Conservation (phyloP, 92 coral and sea anemone species). For the Parazoanthus atlanticus region DNA sequence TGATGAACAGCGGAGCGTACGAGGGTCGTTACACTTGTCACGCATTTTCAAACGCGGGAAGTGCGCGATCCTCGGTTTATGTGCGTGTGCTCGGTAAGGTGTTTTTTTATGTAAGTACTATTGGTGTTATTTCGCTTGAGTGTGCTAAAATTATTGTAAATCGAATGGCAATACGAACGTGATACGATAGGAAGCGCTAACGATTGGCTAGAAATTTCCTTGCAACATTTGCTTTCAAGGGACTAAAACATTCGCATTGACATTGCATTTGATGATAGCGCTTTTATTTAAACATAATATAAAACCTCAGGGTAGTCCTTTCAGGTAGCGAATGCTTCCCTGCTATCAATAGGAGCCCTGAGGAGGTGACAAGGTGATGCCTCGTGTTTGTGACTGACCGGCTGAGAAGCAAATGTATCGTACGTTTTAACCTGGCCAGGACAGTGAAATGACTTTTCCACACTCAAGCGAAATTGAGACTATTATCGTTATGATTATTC, state of each 20-base stretch:
- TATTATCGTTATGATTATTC: no score
- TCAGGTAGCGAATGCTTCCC: no score
- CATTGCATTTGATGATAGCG: no score
- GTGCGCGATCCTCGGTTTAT: constrained; percentile 17
- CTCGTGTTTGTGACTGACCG: not conserved
- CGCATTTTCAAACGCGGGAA: constrained; percentile 37
- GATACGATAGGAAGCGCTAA: not conserved
- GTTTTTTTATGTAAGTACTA: no score
- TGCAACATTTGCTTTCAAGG: not conserved
- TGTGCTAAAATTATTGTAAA: not conserved
- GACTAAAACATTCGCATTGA: not conserved
- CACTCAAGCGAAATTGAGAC: no score
- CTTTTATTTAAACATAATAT: no score
- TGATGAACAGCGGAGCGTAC: constrained; percentile 51
- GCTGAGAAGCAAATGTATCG: no score
- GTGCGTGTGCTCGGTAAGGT: constrained; percentile 53
- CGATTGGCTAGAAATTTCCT: not conserved
- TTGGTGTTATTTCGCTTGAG: no score
- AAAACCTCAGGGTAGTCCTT: no score
- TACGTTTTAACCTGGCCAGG: no score
- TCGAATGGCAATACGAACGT: not conserved
- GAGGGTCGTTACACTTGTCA: constrained; percentile 62
- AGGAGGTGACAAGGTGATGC: not conserved
- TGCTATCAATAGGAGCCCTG: no score
- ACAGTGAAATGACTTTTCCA: no score